Percentiles rank a stretch among this genome's conserved stretches.
Evolutionary conservation across 1,140 invertebrate species (phyloP).

Genomic region (Drosophila kurseongensis): DNA sequence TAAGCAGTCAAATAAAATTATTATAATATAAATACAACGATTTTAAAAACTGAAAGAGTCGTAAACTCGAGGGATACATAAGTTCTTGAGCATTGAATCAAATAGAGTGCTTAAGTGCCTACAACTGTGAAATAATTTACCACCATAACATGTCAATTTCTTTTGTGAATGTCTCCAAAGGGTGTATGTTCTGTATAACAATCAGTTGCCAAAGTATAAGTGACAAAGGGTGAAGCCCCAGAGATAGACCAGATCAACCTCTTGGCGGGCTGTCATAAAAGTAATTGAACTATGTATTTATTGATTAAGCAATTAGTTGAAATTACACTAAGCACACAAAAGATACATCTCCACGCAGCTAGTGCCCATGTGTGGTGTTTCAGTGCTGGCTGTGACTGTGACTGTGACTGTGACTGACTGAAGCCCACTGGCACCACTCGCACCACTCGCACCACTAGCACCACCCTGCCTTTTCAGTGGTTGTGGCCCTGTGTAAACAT

Average conservation of each 20-base stretch:
- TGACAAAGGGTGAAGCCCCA: background rate
- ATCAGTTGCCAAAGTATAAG: background rate
- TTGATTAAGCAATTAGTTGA: slow-evolving; percentile 77
- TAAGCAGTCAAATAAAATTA: too few species aligned
- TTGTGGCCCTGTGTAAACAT: slow-evolving; percentile 45
- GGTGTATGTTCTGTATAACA: background rate
- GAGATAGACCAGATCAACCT: background rate
- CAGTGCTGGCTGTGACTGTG: background rate
- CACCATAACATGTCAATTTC: too few species aligned
- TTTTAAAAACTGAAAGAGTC: too few species aligned
- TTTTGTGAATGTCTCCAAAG: background rate
- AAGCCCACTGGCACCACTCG: background rate
- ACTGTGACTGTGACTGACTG: slow-evolving; percentile 1
- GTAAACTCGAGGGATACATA: too few species aligned
- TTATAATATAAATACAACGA: too few species aligned
- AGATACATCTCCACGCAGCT: slow-evolving; percentile 36
- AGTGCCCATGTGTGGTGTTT: slow-evolving; percentile 7
- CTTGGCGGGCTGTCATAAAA: slow-evolving; percentile 22
- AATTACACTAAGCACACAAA: slow-evolving; percentile 62
- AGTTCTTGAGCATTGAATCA: too few species aligned
- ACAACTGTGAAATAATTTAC: too few species aligned
- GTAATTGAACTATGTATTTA: slow-evolving; percentile 65
- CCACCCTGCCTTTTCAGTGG: slow-evolving; percentile 26
- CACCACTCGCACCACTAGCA: background rate
- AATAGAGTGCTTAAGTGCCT: too few species aligned